Evolutionary conservation across 1,140 invertebrate genomes (phyloP).

Genomic region (Brachionus calyciflorus): DNA sequence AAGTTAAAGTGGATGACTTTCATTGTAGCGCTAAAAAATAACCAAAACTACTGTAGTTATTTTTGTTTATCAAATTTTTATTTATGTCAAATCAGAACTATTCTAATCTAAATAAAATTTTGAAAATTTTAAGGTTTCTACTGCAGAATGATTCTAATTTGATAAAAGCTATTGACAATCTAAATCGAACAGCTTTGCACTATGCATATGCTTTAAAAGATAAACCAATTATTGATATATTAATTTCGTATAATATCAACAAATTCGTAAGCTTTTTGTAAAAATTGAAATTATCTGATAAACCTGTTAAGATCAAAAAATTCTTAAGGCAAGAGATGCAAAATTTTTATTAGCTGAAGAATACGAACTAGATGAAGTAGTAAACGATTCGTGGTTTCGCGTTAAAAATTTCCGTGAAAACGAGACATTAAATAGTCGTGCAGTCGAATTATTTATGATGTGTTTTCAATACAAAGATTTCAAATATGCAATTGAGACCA

Average conservation of each 20-base stretch:
- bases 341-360: conserved; percentile 28
- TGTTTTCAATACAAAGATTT: conserved; percentile 32
- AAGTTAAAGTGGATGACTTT: too few species aligned
- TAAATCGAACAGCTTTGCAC: conserved; percentile 26
- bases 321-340: background rate
- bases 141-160: conserved; percentile 7
- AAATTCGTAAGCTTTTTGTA: conserved; percentile 1
- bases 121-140: background rate
- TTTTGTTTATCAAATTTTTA: too few species aligned
- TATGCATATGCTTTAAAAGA: conserved; percentile 32
- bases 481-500: background rate
- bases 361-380: conserved; percentile 13
- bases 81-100: too few species aligned
- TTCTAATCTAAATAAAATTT: background rate
- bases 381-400: conserved; percentile 5
- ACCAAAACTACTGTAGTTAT: too few species aligned
- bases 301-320: too few species aligned
- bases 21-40: too few species aligned
- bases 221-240: background rate
- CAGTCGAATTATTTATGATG: conserved; percentile 20
- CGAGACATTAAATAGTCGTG: background rate
- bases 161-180: conserved; percentile 26
- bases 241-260: background rate
- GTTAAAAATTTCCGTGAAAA: conserved; percentile 7
- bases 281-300: too few species aligned